Conservation (phyloP, 2,113 vertebrate genomes). For the Rhabdornis inornatus region DNA sequence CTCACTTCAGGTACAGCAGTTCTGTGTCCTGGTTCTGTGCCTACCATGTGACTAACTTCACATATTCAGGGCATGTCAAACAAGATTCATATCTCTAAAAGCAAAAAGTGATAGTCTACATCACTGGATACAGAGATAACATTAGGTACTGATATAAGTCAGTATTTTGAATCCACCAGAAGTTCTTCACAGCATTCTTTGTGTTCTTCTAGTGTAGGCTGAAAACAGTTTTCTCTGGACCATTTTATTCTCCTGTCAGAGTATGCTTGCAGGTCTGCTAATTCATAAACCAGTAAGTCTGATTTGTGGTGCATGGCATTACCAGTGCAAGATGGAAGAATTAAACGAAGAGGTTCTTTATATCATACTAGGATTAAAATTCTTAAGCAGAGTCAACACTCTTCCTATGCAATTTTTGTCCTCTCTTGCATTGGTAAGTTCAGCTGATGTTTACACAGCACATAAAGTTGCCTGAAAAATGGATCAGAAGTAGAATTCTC, state of each 20-base stretch:
- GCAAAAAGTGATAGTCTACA: neutral
- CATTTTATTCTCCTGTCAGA: constrained; percentile 60
- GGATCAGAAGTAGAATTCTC: neutral
- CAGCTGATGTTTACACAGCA: neutral
- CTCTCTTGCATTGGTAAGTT: neutral
- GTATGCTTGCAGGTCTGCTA: constrained; percentile 11
- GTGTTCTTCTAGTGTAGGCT: neutral
- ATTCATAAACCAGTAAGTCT: constrained; percentile 39
- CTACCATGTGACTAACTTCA: neutral
- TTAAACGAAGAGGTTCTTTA: neutral
- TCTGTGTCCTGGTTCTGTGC: neutral
- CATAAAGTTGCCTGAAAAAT: neutral
- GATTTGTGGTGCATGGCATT: neutral
- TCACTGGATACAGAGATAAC: constrained; percentile 23
- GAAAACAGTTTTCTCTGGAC: constrained; percentile 45
- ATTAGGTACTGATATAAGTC: constrained; percentile 3
- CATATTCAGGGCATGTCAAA: constrained; percentile 15
- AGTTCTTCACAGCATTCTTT: constrained; percentile 24
- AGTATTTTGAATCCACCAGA: neutral
- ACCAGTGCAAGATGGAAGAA: neutral
- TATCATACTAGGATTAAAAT: neutral
- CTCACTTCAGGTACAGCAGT: neutral
- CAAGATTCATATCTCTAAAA: constrained; percentile 12
- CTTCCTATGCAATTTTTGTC: neutral
- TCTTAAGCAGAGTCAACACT: neutral